Base-by-base conservation (phyloP, 2,888 invertebrate genomes). In the Neocrepidodera transversa region DNA sequence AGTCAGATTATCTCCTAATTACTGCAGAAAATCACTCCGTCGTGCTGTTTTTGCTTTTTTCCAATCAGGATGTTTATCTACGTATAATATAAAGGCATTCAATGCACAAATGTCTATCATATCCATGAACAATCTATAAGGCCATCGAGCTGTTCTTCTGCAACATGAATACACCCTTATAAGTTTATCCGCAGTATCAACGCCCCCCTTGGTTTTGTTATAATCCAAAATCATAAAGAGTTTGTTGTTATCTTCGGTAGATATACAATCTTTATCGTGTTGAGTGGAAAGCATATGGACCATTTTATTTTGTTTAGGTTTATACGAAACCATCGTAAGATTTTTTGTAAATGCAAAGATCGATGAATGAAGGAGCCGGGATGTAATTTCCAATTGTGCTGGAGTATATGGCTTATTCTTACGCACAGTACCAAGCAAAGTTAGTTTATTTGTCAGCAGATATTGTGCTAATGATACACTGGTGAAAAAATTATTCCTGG, bases 401-500 rank as follows among this genome's bases (percentile, higher is more conserved):
- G 57, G 57, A 7, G 56, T 50, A 45, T 60, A 40, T 14, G 50
- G 45, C 28, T 59, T 59, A 26, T 63, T 63, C 23, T 60, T 63
- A 1, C 62, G n/a, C 35, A 52, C 26, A 17, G 60, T 63, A 2
- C 54, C 60, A 8, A 60, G 58, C 14, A 59, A 16, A n/a, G 59
- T 59, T 1, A 62, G 26, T 2, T 49, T 40, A 52, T 62, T 58
- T 7, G 38, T 32, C 14, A 56, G 20, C 5, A 60, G 26, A 14
- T 40, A 30, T 6, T 51, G 20, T 8, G 58, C 54, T 28, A 58
- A 14, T 14, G 45, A 13, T 13, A 59, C 56, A 42, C 42, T 49
- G 1, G 55, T 53, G 30, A 56, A 59, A 59, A 58, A 62, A 20
- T 62, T 58, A 14, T 62, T 50, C 13, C 63, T 63, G 23, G 66